Evolutionary conservation across 2,113 vertebrate species (phyloP).

Genomic region (Pseudopipra pipra): DNA sequence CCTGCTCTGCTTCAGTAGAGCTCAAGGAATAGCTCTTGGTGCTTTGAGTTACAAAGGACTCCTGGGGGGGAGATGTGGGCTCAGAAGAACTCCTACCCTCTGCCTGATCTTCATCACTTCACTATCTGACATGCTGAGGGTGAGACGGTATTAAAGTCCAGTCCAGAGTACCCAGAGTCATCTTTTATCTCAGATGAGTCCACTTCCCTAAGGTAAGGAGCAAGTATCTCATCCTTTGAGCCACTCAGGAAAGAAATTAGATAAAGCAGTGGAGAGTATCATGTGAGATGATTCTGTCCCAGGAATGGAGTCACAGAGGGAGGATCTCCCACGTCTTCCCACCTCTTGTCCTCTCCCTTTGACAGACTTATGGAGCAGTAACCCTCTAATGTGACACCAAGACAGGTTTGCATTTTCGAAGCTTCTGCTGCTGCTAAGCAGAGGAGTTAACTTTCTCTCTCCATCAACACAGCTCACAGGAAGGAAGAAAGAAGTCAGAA

Average conservation of each 20-base stretch:
- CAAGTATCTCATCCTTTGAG: background rate
- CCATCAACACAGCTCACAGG: background rate
- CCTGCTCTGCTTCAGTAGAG: background rate
- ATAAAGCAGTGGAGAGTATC: background rate
- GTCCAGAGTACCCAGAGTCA: background rate
- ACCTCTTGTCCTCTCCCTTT: background rate
- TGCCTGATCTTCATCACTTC: background rate
- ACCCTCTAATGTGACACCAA: background rate
- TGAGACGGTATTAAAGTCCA: background rate
- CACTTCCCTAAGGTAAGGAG: background rate
- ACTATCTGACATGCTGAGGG: background rate
- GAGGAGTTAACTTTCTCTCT: background rate
- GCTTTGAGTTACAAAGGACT: background rate
- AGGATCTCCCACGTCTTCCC: background rate
- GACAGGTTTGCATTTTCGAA: background rate
- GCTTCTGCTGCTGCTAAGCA: conserved; percentile 51
- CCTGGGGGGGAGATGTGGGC: background rate
- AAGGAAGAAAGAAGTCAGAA: background rate
- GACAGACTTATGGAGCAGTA: background rate
- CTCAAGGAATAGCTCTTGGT: background rate
- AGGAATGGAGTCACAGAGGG: background rate
- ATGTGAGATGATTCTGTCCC: background rate
- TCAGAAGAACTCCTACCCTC: background rate
- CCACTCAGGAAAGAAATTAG: background rate
- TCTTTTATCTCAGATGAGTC: background rate